Conservation (phyloP, 1,140 invertebrate genomes). For the Bombus fervidus region DNA sequence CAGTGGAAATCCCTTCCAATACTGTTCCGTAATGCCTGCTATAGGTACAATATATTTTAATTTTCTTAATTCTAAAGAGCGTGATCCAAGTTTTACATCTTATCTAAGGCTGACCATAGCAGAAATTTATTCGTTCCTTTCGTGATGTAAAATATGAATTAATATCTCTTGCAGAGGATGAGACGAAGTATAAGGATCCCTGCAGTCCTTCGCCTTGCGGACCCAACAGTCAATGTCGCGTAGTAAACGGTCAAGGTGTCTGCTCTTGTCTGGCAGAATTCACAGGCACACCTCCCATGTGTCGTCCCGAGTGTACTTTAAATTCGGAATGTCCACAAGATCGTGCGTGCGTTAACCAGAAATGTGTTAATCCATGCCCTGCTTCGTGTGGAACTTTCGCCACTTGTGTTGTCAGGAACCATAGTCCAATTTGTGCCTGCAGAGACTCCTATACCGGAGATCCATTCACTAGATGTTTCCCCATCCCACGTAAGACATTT, state of each 20-base stretch:
- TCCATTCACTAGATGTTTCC: too few species aligned
- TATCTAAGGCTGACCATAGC: too few species aligned
- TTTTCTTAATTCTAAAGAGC: accelerated
- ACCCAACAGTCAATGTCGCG: too few species aligned
- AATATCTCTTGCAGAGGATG: too few species aligned
- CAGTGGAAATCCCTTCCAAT: slow-evolving; percentile 85
- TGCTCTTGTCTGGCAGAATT: too few species aligned
- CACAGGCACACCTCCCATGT: accelerated
- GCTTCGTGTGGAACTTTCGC: slow-evolving; percentile 77
- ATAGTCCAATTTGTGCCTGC: too few species aligned
- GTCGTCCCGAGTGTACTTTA: too few species aligned
- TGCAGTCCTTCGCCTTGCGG: slow-evolving; percentile 72
- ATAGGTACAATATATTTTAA: too few species aligned
- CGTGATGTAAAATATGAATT: accelerated
- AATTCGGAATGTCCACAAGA: slow-evolving; percentile 89
- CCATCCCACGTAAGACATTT: slow-evolving; percentile 52
- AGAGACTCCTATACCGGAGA: too few species aligned
- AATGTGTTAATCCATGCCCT: slow-evolving; percentile 90
- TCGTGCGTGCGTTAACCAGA: slow-evolving; percentile 88
- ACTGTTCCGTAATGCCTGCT: slow-evolving; percentile 69
- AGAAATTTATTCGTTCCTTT: accelerated
- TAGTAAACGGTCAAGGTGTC: too few species aligned
- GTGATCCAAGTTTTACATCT: accelerated
- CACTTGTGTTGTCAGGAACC: too few species aligned
- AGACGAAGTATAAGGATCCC: slow-evolving; percentile 78